A percentile compares a stretch with the other conserved stretches of the same genome.
phyloP scores from a whole-genome alignment of 2,113 vertebrate genomes.

The Phalacrocorax pelagicus region DNA sequence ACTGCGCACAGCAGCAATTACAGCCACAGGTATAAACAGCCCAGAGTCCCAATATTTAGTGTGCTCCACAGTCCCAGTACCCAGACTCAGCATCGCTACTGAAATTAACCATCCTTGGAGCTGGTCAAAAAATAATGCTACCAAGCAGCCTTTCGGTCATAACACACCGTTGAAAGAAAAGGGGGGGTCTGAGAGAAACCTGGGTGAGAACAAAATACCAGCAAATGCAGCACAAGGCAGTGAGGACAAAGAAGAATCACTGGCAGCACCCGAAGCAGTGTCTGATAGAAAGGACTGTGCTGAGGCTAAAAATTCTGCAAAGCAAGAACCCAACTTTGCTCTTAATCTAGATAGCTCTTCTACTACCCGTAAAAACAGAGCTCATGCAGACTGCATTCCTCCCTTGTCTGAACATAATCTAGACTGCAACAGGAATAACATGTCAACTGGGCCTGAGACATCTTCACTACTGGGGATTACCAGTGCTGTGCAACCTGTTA shows the following conservation, averaged over 20 bases:
- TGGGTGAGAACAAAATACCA: background rate
- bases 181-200: background rate
- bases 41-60: constrained; percentile 61
- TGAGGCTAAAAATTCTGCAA: background rate
- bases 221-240: background rate
- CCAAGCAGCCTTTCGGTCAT: background rate
- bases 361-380: background rate
- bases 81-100: constrained; percentile 62
- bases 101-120: constrained; percentile 64
- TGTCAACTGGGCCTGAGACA: background rate
- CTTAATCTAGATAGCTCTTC: background rate
- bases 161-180: background rate
- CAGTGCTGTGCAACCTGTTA: background rate
- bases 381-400: background rate
- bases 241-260: background rate
- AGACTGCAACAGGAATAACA: background rate
- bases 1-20: constrained; percentile 33
- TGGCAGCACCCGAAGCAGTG: background rate
- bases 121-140: constrained; percentile 46
- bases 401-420: background rate
- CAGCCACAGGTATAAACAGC: constrained; percentile 29
- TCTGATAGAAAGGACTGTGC: background rate
- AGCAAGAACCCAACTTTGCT: background rate
- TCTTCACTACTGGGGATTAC: background rate
- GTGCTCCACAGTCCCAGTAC: constrained; percentile 43